Evolutionary conservation across 2,113 vertebrate genomes (phyloP).

Genomic region (Lepus europaeus): DNA sequence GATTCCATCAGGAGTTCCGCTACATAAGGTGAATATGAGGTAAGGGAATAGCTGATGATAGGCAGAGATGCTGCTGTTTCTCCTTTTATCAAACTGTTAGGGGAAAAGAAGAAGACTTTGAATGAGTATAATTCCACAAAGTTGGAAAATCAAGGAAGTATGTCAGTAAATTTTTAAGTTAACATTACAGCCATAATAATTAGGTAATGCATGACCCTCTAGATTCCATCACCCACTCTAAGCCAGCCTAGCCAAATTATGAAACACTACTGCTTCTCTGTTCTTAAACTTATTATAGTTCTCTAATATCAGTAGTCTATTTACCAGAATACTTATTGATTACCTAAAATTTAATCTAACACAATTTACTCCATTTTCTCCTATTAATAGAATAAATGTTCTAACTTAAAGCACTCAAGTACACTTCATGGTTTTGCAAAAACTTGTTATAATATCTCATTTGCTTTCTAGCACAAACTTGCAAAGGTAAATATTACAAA

Average conservation of each 20-base stretch:
- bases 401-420: not conserved
- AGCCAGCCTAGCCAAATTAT: not conserved
- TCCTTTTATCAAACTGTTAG: slow-evolving; percentile 93
- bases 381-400: not conserved
- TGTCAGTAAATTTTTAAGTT: not conserved
- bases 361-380: not conserved
- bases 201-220: not conserved
- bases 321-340: not conserved
- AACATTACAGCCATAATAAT: not conserved
- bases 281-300: not conserved
- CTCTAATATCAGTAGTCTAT: not conserved
- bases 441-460: not conserved
- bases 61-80: slow-evolving; percentile 93
- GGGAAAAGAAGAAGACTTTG: slow-evolving; percentile 48
- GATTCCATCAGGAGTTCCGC: slow-evolving; percentile 91
- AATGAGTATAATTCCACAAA: slow-evolving; percentile 12
- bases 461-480: not conserved
- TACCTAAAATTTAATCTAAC: slow-evolving; percentile 1
- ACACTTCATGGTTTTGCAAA: not conserved
- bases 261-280: not conserved
- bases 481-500: not conserved
- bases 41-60: slow-evolving; percentile 94
- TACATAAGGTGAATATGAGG: slow-evolving; percentile 92
- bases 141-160: not conserved
- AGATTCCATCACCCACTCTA: not conserved